Evolutionary conservation across 2,113 vertebrate genomes (phyloP).

Genomic region (Sus scrofa): DNA sequence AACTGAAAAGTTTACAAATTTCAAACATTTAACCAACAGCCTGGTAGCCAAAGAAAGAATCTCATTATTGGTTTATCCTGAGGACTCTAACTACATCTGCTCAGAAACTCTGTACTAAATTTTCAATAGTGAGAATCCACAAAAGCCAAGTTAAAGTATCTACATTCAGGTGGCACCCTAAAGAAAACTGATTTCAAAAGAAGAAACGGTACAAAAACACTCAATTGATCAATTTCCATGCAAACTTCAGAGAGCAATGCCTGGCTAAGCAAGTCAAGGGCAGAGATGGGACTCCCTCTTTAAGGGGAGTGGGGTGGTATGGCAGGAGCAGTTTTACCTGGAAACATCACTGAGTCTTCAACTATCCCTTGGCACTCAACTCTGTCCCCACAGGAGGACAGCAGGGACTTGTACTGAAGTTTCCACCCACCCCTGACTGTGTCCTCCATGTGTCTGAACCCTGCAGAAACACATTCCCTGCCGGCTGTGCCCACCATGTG

Average conservation of each 20-base stretch:
- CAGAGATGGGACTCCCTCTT: background rate
- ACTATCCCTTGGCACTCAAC: background rate
- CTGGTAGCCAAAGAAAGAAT: background rate
- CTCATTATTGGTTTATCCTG: background rate
- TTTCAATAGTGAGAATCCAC: background rate
- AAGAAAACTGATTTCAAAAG: slow-evolving; percentile 31
- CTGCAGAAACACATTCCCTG: background rate
- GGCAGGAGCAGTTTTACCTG: background rate
- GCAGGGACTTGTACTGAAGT: background rate
- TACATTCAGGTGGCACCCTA: background rate
- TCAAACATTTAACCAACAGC: slow-evolving; percentile 11
- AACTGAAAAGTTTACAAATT: background rate
- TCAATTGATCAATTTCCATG: background rate
- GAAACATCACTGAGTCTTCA: background rate
- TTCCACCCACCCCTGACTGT: background rate
- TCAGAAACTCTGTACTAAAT: slow-evolving; percentile 14
- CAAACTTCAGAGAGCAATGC: background rate
- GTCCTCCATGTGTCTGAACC: background rate
- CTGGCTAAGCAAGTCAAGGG: background rate
- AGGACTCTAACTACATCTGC: background rate
- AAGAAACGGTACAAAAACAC: background rate
- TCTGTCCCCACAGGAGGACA: background rate
- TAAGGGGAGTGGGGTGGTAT: background rate
- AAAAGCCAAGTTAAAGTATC: background rate
- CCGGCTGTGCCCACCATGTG: background rate